Evolutionary conservation across 2,797 vertebrate genomes (phyloP).

Genomic region (Cheirogaleus major): DNA sequence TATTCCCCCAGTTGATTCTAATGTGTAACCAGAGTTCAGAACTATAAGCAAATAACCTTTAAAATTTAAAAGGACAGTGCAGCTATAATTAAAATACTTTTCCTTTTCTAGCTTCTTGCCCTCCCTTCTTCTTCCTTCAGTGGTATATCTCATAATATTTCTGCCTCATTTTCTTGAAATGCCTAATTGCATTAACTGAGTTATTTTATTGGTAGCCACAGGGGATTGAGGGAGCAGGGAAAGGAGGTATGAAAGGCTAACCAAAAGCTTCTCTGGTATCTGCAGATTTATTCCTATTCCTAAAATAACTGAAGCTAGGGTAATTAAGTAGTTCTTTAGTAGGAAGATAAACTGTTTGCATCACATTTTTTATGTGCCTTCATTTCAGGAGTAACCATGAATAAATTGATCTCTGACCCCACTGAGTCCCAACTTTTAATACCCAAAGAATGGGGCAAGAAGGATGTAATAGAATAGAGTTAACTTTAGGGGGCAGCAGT

Average conservation of each 20-base stretch:
- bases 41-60: not conserved
- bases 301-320: not conserved
- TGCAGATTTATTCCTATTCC: not conserved
- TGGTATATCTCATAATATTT: not conserved
- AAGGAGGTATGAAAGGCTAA: not conserved
- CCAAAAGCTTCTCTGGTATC: not conserved
- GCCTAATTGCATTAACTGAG: not conserved
- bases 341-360: not conserved
- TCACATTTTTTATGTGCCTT: not conserved
- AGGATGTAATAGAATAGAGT: not conserved
- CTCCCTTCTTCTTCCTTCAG: not conserved
- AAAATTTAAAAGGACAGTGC: not conserved
- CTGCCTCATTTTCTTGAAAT: not conserved
- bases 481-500: not conserved
- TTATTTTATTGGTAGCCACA: not conserved
- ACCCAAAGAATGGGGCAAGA: not conserved
- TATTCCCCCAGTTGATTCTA: not conserved
- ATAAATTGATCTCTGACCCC: not conserved
- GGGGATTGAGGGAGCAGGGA: not conserved
- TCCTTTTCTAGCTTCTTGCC: not conserved
- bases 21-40: not conserved
- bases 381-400: not conserved
- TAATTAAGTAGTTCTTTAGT: not conserved
- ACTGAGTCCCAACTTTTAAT: not conserved
- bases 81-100: conserved; percentile 7